phyloP scores from a whole-genome alignment of 2,888 invertebrate genomes.

The Pristionchus maxplancki region DNA sequence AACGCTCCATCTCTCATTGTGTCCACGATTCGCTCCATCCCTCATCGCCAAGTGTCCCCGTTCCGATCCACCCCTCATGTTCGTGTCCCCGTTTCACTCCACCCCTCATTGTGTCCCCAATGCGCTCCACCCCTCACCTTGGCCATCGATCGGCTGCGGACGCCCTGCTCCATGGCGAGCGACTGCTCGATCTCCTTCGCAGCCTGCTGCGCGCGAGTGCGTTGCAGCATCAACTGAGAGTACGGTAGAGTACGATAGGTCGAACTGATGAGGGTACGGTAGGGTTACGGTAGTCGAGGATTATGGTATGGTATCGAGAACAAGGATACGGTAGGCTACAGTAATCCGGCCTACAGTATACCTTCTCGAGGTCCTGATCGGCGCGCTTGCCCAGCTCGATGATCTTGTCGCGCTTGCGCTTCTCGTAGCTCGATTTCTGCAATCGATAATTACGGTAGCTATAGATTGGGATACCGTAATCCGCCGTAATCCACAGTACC shows the following conservation, averaged over 20 bases:
- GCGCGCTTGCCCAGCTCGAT: slow-evolving; percentile 11
- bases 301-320: not conserved
- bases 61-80: slow-evolving; percentile 3
- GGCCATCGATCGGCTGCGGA: slow-evolving; percentile 12
- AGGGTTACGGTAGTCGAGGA: not conserved
- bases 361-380: slow-evolving; percentile 7
- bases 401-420: not conserved
- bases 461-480: too few relatives aligned
- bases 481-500: not conserved
- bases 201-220: not conserved
- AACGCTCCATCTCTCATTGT: not conserved
- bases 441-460: not conserved
- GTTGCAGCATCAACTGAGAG: not conserved
- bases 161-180: not conserved
- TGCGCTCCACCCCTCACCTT: slow-evolving; percentile 30
- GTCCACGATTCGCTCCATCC: not conserved
- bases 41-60: not conserved
- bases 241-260: not conserved
- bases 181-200: not conserved
- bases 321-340: not conserved
- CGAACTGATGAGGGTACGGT: too few relatives aligned
- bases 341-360: not conserved
- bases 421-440: slow-evolving; percentile 32
- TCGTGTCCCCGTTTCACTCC: not conserved
- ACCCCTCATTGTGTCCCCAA: not conserved